Evolutionary conservation across 2,797 vertebrate species (phyloP).

Genomic region (Oreortyx pictus): DNA sequence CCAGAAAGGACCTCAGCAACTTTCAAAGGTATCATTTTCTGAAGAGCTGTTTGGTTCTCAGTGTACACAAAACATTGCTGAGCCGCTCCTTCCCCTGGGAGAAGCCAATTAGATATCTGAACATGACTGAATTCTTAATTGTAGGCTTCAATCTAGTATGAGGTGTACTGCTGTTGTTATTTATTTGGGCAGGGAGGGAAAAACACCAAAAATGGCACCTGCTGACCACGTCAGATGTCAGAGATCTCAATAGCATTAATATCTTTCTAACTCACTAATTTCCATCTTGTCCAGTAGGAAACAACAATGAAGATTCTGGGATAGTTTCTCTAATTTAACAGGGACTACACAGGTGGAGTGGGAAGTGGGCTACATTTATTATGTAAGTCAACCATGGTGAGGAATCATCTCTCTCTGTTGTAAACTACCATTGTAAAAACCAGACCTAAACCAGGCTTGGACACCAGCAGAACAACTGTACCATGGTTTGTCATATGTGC

Average conservation of each 20-base stretch:
- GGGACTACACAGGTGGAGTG: not conserved
- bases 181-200: not conserved
- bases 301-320: not conserved
- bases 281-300: not conserved
- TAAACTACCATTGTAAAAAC: not conserved
- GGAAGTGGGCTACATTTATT: rapidly evolving
- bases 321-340: not conserved
- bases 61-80: not conserved
- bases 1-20: not conserved
- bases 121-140: not conserved
- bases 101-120: not conserved
- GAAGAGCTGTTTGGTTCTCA: not conserved
- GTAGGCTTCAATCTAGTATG: not conserved
- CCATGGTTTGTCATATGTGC: not conserved
- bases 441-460: not conserved
- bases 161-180: not conserved
- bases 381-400: not conserved
- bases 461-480: not conserved
- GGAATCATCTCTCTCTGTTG: not conserved
- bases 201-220: not conserved
- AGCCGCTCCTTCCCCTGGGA: not conserved
- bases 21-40: not conserved
- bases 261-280: not conserved
- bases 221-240: not conserved
- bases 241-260: not conserved